phyloP scores from a whole-genome alignment of 2,888 invertebrate genomes.

The Anthophora plumipes region DNA sequence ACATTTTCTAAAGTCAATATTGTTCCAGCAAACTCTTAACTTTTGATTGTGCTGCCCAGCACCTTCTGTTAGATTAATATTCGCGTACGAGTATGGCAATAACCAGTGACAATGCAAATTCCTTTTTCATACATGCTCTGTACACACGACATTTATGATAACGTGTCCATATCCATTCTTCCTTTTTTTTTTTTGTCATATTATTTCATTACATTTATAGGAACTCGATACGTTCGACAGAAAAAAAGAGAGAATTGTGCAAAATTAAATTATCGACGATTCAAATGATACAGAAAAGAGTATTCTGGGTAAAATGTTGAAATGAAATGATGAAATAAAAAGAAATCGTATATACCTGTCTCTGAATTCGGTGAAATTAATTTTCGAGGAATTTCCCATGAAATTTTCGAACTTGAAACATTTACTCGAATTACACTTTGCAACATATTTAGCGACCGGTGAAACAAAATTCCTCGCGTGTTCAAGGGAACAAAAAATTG shows the following conservation, averaged over 20 bases:
- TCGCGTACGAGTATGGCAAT: neutral
- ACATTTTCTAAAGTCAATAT: conserved; percentile 18
- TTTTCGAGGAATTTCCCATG: neutral
- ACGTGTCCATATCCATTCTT: neutral
- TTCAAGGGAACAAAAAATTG: no score
- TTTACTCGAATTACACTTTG: no score
- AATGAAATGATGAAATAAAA: neutral
- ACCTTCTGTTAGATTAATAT: conserved; percentile 16
- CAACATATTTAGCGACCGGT: no score
- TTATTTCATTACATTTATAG: neutral
- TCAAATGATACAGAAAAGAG: no score
- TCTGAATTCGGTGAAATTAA: neutral
- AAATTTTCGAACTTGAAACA: no score
- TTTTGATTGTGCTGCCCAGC: conserved; percentile 42
- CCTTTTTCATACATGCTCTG: neutral
- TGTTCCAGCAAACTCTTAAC: conserved; percentile 14
- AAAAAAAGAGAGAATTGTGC: no score
- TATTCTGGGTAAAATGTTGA: neutral
- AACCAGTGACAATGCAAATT: conserved; percentile 4
- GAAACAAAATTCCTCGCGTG: no score
- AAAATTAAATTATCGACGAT: neutral
- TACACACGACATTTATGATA: neutral
- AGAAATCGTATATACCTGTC: neutral
- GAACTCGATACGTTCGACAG: no score
- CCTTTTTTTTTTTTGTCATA: neutral